Base-by-base conservation (phyloP, 2,797 vertebrate genomes). In the Tapirus indicus region DNA sequence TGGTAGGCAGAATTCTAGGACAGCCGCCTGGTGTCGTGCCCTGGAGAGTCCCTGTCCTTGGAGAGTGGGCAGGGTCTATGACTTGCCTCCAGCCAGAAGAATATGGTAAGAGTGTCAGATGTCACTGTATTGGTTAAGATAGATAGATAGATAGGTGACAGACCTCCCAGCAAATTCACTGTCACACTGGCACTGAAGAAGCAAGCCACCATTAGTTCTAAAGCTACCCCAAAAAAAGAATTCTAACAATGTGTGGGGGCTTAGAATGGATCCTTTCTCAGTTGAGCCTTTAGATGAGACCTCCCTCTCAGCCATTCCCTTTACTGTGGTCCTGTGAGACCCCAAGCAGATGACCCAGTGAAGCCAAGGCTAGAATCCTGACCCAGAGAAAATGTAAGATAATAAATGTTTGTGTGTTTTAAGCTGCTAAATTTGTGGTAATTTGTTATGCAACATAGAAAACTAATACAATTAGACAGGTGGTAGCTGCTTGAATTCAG, bases 391-490 rank as follows among this genome's bases (percentile, higher is more conserved):
- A 90, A 82, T 71, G 16, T 18, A 12, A 92, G 25, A 44, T 32
- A 29, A 77, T 54, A 94, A 92, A 41, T 49, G 5, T 25, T 52
- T 66, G 38, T 25, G 47, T 80, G 23, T 92, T 54, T 88, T 64
- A 89, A 85, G 47, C 21, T 74, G 47, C 82, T 93, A 72, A 84
- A 82, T 41, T 78, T 83, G 13, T 71, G 10, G 32, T 75, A 56
- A 66, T 88, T 92, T 95, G 32, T 85, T 95, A 68, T 72, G 3
- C 2, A 54, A 6, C 68, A 86, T 9, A 93, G 80, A 95, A 93
- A 78, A 86, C 56, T 32, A 94, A 90, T 32, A 38, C 4, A 85
- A n/a, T 56, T 25, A 77, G 25, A 88, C 29, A 88, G 75, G 20
- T 72, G 21, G 32, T 52, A 88, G 71, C 71, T 94, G 41, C 32